Evolutionary conservation across 1,140 invertebrate genomes (phyloP).

Genomic region (Papilio xuthus): DNA sequence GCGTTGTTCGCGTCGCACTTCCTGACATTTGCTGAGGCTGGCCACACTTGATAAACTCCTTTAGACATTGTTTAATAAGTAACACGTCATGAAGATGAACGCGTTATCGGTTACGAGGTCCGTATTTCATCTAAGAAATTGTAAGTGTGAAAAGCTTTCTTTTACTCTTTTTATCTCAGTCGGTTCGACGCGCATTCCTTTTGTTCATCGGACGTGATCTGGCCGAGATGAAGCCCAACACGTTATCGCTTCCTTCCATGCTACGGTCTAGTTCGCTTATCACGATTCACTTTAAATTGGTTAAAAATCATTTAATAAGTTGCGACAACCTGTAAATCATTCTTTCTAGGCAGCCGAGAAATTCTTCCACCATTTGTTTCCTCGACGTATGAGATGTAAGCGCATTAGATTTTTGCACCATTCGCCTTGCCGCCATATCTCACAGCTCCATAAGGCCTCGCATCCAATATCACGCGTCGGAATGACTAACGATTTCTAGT

Average conservation of each 20-base stretch:
- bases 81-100: constrained; percentile 22
- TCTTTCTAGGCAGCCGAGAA: constrained; percentile 49
- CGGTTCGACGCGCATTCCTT: constrained; percentile 69
- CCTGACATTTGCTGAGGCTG: constrained; percentile 20
- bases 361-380: constrained; percentile 67
- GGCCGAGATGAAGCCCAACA: constrained; percentile 70
- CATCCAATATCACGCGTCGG: constrained; percentile 65
- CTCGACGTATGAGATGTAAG: constrained; percentile 64
- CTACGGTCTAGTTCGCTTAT: constrained; percentile 70
- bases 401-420: constrained; percentile 65
- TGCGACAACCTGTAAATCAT: neutral
- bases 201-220: constrained; percentile 77
- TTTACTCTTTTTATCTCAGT: constrained; percentile 65
- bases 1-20: constrained; percentile 48
- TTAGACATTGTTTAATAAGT: constrained; percentile 10
- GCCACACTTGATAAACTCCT: constrained; percentile 16
- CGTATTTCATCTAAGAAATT: constrained; percentile 64
- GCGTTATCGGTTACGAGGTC: constrained; percentile 51
- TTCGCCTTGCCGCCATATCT: constrained; percentile 64
- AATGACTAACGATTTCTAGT: constrained; percentile 65
- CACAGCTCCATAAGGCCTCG: constrained; percentile 61
- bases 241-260: constrained; percentile 69
- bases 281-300: constrained; percentile 59
- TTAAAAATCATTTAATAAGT: neutral
- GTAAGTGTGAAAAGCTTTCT: constrained; percentile 75